phyloP scores from a whole-genome alignment of 1,140 invertebrate species.

The Drosophila parabipectinata region DNA sequence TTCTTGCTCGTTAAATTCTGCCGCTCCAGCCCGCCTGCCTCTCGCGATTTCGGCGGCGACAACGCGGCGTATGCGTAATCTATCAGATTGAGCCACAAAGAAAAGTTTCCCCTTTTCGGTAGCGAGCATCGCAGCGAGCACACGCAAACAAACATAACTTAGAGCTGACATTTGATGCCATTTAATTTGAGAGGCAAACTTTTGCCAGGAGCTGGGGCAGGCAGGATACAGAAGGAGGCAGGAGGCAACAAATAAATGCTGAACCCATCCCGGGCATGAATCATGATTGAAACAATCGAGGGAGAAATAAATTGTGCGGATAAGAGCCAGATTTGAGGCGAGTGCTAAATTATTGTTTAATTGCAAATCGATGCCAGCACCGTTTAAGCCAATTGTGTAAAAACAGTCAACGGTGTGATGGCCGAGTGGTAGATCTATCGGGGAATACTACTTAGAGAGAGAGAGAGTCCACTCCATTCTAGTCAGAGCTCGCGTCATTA shows the following conservation, averaged over 20 bases:
- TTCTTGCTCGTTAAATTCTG: constrained; percentile 77
- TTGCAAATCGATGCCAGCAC: constrained; percentile 2
- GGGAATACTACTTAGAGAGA: too few relatives aligned
- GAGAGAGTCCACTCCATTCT: not conserved
- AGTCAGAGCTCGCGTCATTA: not conserved
- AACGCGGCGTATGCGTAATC: constrained; percentile 77
- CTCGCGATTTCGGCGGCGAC: constrained; percentile 25
- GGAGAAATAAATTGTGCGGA: constrained; percentile 25
- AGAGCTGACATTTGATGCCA: constrained; percentile 40
- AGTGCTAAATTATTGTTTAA: constrained; percentile 14
- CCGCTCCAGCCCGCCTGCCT: constrained; percentile 4
- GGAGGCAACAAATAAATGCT: constrained; percentile 23
- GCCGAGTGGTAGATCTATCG: too few relatives aligned
- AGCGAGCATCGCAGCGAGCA: constrained; percentile 6
- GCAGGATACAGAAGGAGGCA: too few relatives aligned
- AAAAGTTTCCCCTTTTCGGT: constrained; percentile 38
- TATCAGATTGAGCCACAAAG: constrained; percentile 62
- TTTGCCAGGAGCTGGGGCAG: not conserved
- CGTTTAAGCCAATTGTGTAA: not conserved
- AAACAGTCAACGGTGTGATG: not conserved
- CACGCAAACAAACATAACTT: constrained; percentile 6
- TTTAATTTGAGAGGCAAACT: constrained; percentile 41
- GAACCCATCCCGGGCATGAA: constrained; percentile 1
- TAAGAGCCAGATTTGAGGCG: constrained; percentile 3
- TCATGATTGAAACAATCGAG: constrained; percentile 14